Evolutionary conservation across 2,797 vertebrate genomes (phyloP).

Genomic region (Labeo calbasu): DNA sequence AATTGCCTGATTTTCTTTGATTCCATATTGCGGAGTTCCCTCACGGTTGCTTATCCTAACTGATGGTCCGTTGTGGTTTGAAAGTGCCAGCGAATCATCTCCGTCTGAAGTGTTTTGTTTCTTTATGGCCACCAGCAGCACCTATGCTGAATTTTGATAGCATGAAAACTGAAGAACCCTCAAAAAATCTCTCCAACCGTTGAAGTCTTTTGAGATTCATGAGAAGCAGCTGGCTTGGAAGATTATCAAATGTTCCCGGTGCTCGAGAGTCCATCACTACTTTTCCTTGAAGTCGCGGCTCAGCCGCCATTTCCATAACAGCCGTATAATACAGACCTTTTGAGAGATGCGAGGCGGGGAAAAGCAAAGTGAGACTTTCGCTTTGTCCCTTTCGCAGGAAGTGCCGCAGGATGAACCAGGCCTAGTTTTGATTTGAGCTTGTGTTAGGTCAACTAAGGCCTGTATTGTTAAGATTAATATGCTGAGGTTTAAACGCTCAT

Average conservation of each 20-base stretch:
- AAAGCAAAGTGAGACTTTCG: background rate
- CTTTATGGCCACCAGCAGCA: constrained; percentile 2
- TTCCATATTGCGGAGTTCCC: background rate
- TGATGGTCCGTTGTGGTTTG: constrained; percentile 6
- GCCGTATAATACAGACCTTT: constrained; percentile 7
- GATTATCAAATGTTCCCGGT: constrained; percentile 27
- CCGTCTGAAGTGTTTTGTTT: constrained; percentile 8
- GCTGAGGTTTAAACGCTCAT: background rate
- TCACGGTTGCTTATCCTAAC: background rate
- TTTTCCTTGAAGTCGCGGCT: background rate
- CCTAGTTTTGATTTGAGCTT: background rate
- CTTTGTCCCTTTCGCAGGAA: background rate
- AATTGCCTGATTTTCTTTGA: constrained; percentile 15
- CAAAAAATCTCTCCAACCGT: background rate
- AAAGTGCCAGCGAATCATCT: background rate
- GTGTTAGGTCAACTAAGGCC: background rate
- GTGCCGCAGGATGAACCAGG: background rate
- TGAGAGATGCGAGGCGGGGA: background rate
- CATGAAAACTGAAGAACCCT: constrained; percentile 23
- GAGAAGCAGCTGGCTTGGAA: constrained; percentile 21
- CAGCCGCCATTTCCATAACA: background rate
- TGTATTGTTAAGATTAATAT: background rate
- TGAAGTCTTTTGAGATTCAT: constrained; percentile 38
- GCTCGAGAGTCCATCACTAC: constrained; percentile 13
- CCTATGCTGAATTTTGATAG: constrained; percentile 9